A percentile compares a stretch with the other conserved stretches of the same genome.
Conservation (phyloP, 2,797 vertebrate species). For the Xenops minutus region DNA sequence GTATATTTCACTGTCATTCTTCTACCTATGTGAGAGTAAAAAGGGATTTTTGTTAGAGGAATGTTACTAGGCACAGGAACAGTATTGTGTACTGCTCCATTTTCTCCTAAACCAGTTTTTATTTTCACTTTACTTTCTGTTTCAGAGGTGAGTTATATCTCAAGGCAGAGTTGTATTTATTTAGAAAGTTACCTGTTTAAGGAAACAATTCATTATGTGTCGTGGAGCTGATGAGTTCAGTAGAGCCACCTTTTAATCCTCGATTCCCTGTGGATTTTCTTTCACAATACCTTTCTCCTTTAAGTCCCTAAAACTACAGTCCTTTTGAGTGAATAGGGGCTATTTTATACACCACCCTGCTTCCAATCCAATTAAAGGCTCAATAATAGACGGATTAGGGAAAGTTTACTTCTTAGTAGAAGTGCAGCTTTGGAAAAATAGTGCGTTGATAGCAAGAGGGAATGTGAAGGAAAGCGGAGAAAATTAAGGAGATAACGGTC, state of each 20-base stretch:
- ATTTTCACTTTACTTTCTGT: slow-evolving; percentile 56
- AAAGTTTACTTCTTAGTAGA: slow-evolving; percentile 92
- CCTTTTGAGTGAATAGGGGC: slow-evolving; percentile 86
- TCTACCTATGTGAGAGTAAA: background rate
- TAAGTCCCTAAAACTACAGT: slow-evolving; percentile 83
- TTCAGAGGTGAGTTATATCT: slow-evolving; percentile 32
- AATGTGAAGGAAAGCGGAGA: slow-evolving; percentile 89
- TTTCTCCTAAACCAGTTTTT: slow-evolving; percentile 26
- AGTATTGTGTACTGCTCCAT: background rate
- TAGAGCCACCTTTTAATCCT: slow-evolving; percentile 85
- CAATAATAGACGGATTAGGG: slow-evolving; percentile 98
- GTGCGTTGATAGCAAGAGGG: slow-evolving; percentile 85
- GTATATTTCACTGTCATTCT: background rate
- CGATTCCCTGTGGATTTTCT: slow-evolving; percentile 83
- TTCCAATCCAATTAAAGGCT: slow-evolving; percentile 94
- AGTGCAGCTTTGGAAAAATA: slow-evolving; percentile 84
- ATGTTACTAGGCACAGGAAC: background rate
- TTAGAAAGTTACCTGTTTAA: slow-evolving; percentile 81
- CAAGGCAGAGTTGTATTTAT: slow-evolving; percentile 60
- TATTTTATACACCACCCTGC: slow-evolving; percentile 91
- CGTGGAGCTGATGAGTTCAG: slow-evolving; percentile 79
- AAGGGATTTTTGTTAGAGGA: background rate
- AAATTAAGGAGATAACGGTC: slow-evolving; percentile 92
- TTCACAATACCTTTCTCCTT: slow-evolving; percentile 83
- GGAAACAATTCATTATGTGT: slow-evolving; percentile 81